Evolutionary conservation across 2,888 invertebrate genomes (phyloP).

Genomic region (Nomada ruficornis): DNA sequence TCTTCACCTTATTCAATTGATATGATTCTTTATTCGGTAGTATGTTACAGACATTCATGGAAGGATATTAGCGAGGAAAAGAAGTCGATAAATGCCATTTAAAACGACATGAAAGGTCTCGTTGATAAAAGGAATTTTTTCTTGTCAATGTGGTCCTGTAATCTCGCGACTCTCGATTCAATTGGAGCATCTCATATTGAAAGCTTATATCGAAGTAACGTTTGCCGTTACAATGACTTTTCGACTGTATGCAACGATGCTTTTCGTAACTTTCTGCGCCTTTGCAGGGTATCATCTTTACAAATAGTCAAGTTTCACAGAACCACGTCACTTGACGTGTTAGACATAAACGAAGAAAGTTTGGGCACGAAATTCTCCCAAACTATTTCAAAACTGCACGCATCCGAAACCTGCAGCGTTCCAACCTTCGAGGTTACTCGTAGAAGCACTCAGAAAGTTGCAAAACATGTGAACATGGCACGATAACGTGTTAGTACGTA

Average conservation of each 20-base stretch:
- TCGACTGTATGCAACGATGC: not conserved
- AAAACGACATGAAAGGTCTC: constrained; percentile 5
- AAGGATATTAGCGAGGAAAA: not conserved
- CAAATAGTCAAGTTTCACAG: no score
- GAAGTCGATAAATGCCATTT: constrained; percentile 1
- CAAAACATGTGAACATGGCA: not conserved
- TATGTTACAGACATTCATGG: not conserved
- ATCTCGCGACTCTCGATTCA: constrained; percentile 20
- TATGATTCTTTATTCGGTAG: not conserved
- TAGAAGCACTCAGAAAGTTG: not conserved
- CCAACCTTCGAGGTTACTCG: not conserved
- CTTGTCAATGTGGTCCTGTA: constrained; percentile 26
- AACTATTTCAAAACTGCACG: not conserved
- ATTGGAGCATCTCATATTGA: constrained; percentile 6
- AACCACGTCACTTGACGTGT: no score
- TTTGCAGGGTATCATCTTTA: no score
- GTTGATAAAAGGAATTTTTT: constrained; percentile 12
- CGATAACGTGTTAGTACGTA: no score
- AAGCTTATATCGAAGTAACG: not conserved
- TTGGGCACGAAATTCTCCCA: not conserved
- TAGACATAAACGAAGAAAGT: not conserved
- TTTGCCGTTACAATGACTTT: not conserved
- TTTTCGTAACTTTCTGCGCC: no score
- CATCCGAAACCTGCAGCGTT: not conserved
- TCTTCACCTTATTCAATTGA: not conserved